Base-by-base conservation (phyloP, 2,797 vertebrate genomes). In the Gymnoscopelus braueri region DNA sequence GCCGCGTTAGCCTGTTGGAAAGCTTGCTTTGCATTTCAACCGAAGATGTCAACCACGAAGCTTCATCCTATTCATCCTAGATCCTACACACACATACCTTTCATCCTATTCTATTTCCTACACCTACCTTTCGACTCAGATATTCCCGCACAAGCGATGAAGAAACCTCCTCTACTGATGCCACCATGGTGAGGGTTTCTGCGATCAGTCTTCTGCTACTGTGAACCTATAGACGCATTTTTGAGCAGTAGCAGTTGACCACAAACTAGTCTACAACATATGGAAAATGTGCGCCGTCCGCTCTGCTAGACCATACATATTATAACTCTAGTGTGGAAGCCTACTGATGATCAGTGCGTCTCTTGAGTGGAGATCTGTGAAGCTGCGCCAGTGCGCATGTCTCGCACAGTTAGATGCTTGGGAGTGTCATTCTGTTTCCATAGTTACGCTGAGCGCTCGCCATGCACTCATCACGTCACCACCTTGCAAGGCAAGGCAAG, bases 61-160 rank as follows among this genome's bases (percentile, higher is more conserved):
- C 39, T 44, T 44, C 39, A 44, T 44, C 39, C 2, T 29, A 29
- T 19, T 19, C 35, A 32, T 32, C 32, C 32, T 19, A 19, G 19
- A 19, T 19, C 19, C 19, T 19, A 19, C 19, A 19, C 19, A 19
- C 19, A 19, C 19, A 19, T 19, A 19, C 19, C 19, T 19, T 19
- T 19, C 19, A 19, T 19, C 19, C 19, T 19, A 19, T 19, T 19
- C 19, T 19, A 19, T 19, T 1, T 19, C 19, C 19, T 19, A 24
- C 24, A 80, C 79, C 76, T 88, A 97, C 97, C 96, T 98, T 98
- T 77, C 95, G 94, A 79, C 93, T 96, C 79, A 99, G 93, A 78
- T 95, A 99, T 83, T 99, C 97, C 69, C 97, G 91, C 56, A 98
- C 95, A 75, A 99, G 89, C 0, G 97, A 96, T 10, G 95, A 95